Base-by-base conservation (phyloP, 2,888 invertebrate species). In the Drosophila cognata region DNA sequence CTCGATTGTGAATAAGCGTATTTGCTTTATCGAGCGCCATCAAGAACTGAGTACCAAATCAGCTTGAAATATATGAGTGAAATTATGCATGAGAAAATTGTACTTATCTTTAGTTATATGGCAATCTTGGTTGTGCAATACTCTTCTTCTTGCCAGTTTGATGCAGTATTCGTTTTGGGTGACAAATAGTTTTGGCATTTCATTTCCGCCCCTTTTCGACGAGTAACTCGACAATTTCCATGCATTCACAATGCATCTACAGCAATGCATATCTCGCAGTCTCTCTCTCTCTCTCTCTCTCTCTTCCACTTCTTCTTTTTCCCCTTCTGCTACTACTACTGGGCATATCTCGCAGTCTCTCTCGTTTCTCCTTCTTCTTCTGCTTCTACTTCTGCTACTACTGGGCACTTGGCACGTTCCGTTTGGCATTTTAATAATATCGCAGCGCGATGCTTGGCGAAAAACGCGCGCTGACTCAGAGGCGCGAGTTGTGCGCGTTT, bases 401-500 rank as follows among this genome's bases (percentile, higher is more conserved):
- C 51, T 64, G 31, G 61, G 64, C 76, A 79, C 66, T 79, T 72
- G 78, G 79, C 78, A 79, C 78, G 78, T 79, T 79, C 63, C 69
- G 71, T 55, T 75, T 78, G 79, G 72, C 79, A 78, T 78, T 79
- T 78, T 63, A 72, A 57, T 56, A 56, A 79, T 79, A 71, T 71
- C 64, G 71, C 64, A 43, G 5, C 35, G 43, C 57, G 29, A 29
- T 48, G 41, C 36, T 56, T 53, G 16, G 31, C 31, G 55, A 66
- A 59, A 61, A 43, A 25, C 71, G 77, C 82, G 71, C 82, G 74
- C 53, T 56, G 84, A 80, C 55, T 87, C 82, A 84, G 67, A 25
- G 25, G 16, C 50, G 65, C 59, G 67, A 69, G 11, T 62, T 50
- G 66, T 52, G 71, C 76, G 81, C 81, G 77, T 63, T 83, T 76